Conservation (phyloP, 53 echinoderm and acorn worm species). For the Temnopleurus reevesii region DNA sequence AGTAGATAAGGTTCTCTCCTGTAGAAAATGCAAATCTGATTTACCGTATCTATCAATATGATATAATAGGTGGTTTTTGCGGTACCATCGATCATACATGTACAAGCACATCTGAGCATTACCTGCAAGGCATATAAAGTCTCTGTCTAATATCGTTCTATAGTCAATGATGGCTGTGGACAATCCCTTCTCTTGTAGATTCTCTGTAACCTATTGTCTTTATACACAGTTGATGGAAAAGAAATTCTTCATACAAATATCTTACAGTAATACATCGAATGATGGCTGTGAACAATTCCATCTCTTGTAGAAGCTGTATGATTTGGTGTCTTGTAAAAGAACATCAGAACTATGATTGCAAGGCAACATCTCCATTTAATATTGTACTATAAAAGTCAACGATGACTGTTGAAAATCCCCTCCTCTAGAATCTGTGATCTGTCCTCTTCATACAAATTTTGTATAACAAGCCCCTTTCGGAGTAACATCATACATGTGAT, state of each 20-base stretch:
- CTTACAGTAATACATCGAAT: slow-evolving; percentile 77
- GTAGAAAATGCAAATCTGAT: too few relatives aligned
- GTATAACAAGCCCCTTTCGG: too few relatives aligned
- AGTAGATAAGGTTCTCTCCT: too few relatives aligned
- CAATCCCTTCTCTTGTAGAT: slow-evolving; percentile 81
- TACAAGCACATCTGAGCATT: slow-evolving; percentile 69
- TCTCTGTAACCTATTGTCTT: too few relatives aligned
- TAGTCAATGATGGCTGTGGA: slow-evolving; percentile 72
- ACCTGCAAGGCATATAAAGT: slow-evolving; percentile 90
- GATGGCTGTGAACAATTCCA: slow-evolving; percentile 66
- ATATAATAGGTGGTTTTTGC: too few relatives aligned
- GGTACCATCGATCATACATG: slow-evolving; percentile 75
- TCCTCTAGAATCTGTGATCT: slow-evolving; percentile 84
- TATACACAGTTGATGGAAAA: too few relatives aligned
- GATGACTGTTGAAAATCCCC: slow-evolving; percentile 62
- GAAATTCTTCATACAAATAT: neutral
- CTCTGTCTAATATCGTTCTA: slow-evolving; percentile 81
- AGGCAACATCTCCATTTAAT: slow-evolving; percentile 82
- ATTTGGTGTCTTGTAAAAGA: slow-evolving; percentile 84
- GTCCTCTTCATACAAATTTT: too few relatives aligned
- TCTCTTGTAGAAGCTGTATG: slow-evolving; percentile 87
- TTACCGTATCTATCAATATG: too few relatives aligned
- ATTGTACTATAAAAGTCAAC: slow-evolving; percentile 85
- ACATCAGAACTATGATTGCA: slow-evolving; percentile 84
- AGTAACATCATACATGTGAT: slow-evolving; percentile 77